Evolutionary conservation across 2,113 vertebrate species (phyloP).

Genomic region (Phocoena sinus): DNA sequence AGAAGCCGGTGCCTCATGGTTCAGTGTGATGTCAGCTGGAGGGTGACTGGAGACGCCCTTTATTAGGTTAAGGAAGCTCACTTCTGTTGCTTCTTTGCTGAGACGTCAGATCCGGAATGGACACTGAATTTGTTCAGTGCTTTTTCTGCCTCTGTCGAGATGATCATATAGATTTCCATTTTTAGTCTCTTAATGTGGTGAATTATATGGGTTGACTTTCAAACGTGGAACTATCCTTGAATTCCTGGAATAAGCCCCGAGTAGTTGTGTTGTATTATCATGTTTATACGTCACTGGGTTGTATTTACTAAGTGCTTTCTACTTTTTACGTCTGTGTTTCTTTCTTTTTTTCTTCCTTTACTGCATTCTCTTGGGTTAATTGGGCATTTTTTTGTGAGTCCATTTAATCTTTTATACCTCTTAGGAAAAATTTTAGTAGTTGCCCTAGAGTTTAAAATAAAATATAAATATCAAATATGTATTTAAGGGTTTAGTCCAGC

Average conservation of each 20-base stretch:
- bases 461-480: too few species aligned
- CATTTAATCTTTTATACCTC: neutral
- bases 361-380: neutral
- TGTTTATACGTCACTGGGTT: too few species aligned
- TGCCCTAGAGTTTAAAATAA: neutral
- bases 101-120: neutral
- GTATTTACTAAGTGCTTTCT: neutral
- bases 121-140: neutral
- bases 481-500: neutral
- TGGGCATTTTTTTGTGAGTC: neutral
- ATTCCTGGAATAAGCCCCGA: neutral
- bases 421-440: neutral
- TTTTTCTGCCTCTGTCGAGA: neutral
- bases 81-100: neutral
- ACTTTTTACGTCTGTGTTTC: neutral
- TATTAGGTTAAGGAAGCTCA: neutral
- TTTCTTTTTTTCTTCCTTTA: neutral
- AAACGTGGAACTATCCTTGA: neutral
- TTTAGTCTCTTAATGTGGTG: neutral
- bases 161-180: neutral
- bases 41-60: neutral
- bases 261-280: neutral
- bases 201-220: neutral
- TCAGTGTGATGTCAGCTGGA: rapidly evolving
- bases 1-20: too few species aligned